phyloP scores from a whole-genome alignment of 2,113 vertebrate species.

The Pterocles orientalis region DNA sequence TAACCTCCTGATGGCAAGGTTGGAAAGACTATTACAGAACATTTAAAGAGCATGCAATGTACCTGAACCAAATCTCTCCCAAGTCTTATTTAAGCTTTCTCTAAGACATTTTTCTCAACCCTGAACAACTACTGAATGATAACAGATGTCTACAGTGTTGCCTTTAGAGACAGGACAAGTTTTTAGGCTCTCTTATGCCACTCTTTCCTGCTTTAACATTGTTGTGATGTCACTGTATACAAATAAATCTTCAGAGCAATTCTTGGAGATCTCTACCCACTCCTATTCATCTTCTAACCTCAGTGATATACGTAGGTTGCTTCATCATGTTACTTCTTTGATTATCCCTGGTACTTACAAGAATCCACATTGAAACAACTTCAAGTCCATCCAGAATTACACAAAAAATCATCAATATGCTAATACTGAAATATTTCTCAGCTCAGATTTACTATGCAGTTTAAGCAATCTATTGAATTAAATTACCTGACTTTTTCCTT shows the following conservation, averaged over 20 bases:
- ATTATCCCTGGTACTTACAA: neutral
- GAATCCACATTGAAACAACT: neutral
- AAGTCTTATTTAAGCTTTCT: neutral
- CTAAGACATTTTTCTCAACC: neutral
- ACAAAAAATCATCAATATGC: neutral
- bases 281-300: neutral
- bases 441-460: neutral
- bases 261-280: neutral
- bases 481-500: neutral
- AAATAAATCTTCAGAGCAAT: neutral
- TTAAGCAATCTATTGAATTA: neutral
- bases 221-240: neutral
- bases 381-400: neutral
- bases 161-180: neutral
- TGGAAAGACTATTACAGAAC: neutral
- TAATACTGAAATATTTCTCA: neutral
- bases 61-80: neutral
- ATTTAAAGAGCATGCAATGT: neutral
- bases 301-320: fast-evolving
- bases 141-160: neutral
- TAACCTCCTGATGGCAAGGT: neutral
- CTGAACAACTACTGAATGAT: neutral
- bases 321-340: neutral
- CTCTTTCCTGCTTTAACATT: neutral
- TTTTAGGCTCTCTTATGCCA: neutral